Conservation (phyloP, 2,888 invertebrate species). For the Crossocerus cetratus region DNA sequence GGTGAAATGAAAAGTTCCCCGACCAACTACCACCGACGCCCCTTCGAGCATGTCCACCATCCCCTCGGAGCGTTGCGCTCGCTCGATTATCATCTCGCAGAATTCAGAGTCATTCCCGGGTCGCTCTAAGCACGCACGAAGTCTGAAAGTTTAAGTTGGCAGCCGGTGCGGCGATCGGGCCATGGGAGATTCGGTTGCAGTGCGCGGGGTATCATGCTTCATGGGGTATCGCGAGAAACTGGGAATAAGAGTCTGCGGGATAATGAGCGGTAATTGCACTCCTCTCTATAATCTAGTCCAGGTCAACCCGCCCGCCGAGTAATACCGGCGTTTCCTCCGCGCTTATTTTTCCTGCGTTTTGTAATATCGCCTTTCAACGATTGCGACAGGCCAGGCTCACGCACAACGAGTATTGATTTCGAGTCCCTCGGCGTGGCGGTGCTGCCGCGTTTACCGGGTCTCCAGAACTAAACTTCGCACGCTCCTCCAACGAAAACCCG, state of each 20-base stretch:
- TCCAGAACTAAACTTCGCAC: conserved; percentile 68
- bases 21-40: no score
- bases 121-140: no score
- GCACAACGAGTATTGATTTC: conserved; percentile 75
- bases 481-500: conserved; percentile 25
- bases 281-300: conserved; percentile 38
- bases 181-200: no score
- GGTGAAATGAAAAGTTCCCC: neutral
- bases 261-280: conserved; percentile 31
- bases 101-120: no score
- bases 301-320: conserved; percentile 41
- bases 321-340: conserved; percentile 32
- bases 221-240: conserved; percentile 12
- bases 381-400: conserved; percentile 68
- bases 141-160: no score
- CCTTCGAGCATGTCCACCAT: no score
- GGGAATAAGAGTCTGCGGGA: conserved; percentile 8
- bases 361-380: conserved; percentile 66
- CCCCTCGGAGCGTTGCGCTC: no score
- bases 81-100: no score
- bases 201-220: neutral
- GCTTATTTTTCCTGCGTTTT: conserved; percentile 52
- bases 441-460: conserved; percentile 73
- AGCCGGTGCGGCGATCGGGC: no score
- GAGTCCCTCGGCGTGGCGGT: conserved; percentile 64